Percentiles rank a stretch among this genome's conserved stretches.
Evolutionary conservation across 2,888 invertebrate species (phyloP).

Genomic region (Dolichopus griseipennis): DNA sequence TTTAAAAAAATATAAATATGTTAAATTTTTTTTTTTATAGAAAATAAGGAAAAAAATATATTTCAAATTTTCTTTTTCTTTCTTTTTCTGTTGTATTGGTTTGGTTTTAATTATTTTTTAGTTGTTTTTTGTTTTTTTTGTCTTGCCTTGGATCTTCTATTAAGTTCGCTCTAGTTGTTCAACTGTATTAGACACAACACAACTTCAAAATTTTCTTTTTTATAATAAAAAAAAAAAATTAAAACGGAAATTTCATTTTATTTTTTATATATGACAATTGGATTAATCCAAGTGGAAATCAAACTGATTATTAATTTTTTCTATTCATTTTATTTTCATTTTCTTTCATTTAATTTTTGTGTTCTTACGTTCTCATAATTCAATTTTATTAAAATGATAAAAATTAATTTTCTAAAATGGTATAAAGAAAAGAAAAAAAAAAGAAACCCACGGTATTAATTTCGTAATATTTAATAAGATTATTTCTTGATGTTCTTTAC

Average conservation of each 20-base stretch:
- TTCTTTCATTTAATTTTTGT: not conserved
- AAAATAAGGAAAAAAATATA: too few species aligned
- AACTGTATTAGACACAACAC: not conserved
- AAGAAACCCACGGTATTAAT: too few species aligned
- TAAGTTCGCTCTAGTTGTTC: not conserved
- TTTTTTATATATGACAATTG: not conserved
- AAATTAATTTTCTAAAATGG: too few species aligned
- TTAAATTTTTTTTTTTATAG: too few species aligned
- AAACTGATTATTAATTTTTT: not conserved
- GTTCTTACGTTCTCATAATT: too few species aligned
- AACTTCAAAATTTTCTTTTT: not conserved
- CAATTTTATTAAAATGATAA: too few species aligned
- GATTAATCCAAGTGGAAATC: slow-evolving; percentile 1
- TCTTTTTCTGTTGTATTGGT: not conserved
- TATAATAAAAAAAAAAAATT: not conserved
- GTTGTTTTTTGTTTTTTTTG: not conserved
- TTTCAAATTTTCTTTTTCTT: too few species aligned
- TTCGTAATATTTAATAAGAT: too few species aligned
- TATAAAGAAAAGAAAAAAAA: too few species aligned
- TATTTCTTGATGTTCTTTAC: too few species aligned
- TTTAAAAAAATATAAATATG: too few species aligned
- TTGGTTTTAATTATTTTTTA: too few species aligned
- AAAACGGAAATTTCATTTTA: slow-evolving; percentile 1
- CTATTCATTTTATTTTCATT: not conserved
- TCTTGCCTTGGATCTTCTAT: not conserved